Evolutionary conservation across 2,113 vertebrate genomes (phyloP), one percentile per base, ranked within the genome.

Genomic region (Furnarius figulus): DNA sequence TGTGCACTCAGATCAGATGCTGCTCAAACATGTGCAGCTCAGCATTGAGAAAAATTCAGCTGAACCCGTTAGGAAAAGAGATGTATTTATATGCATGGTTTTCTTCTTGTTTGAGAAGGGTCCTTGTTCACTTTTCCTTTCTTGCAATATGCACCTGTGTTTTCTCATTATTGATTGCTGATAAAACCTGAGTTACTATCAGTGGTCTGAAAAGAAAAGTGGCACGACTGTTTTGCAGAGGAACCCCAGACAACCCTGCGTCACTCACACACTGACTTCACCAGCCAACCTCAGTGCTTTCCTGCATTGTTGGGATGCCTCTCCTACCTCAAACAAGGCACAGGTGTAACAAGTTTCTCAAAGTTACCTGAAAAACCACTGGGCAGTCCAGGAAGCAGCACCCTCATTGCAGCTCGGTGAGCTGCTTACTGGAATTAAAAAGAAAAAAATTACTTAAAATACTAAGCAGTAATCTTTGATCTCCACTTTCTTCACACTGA

Each of bases 1-100:
- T 72, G 73, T 0, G 0, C 3, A 21, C 70, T 80, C 3, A 0
- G 15, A 30, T 40, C 81, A 5, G 8, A 13, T 10, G 85, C 71
- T 56, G 12, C 80, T 86, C 30, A 23, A 46, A 35, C 30, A 0
- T 17, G 82, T 31, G 75, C 61, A 17, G 14, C 40, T 28, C 6
- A 0, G 37, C 8, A 11, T 71, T 25, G 42, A 11, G 44, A 28
- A 33, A 13, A 33, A 2, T 42, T 40, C 67, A 89, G 78, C 85
- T 74, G 62, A 85, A 62, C 63, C 49, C 0, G 0, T 18, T 66
- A 56, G 55, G 62, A 63, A 86, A 92, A 65, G 0, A 20, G 18
- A 16, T 23, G 28, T n/a, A 70, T 78, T 78, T 84, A 13, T 49
- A 70, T 2, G 52, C 10, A 56, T 44, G 35, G 10, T 12, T 78